Evolutionary conservation across 2,888 invertebrate species (phyloP), one percentile per base, ranked within the genome.

Genomic region (Apoda limacodes): DNA sequence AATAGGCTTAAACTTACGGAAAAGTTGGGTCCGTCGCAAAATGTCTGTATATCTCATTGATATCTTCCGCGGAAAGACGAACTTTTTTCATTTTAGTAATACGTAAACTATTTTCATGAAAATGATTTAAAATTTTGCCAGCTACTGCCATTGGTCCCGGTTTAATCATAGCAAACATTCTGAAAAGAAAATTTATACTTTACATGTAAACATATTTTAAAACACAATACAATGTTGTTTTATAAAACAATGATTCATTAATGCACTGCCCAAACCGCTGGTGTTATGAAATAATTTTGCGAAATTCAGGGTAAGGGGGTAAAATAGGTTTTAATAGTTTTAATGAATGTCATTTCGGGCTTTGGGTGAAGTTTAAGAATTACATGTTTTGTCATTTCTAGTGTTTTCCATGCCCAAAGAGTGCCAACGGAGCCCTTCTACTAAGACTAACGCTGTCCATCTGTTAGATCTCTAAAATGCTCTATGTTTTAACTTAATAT

Each of bases 91-190:
- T 82, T 52, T 88, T 87, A 14, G 86, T 84, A 25, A 94, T 61
- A 25, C 68, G 74, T 39, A 88, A 82, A 17, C 83, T 83, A 52
- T 82, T 71, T 3, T 85, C 80, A 48, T 85, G 69, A 9, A 95
- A 83, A 13, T 83, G 64, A 28, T 84, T 86, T 1, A 96, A 51
- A 32, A 96, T 88, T 50, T 88, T 86, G 1, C 95, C 94, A 42
- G 89, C 80, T 55, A 85, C 84, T 11, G 83, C 74, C 12, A 89
- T 72, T 5, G 86, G 84, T 35, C 87, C 78, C 5, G 93, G 91
- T 62, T 93, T 93, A 5, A 96, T 75, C 43, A 96, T 66, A 3
- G 86, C 87, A 66, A 92, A 89, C 2, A 92, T 90, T 48, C 90
- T 90, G 50, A 15, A 74, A 75, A 19, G n/a, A 24, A 27, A 21